Conservation (phyloP, 2,888 invertebrate species). For the Andricus curvator region DNA sequence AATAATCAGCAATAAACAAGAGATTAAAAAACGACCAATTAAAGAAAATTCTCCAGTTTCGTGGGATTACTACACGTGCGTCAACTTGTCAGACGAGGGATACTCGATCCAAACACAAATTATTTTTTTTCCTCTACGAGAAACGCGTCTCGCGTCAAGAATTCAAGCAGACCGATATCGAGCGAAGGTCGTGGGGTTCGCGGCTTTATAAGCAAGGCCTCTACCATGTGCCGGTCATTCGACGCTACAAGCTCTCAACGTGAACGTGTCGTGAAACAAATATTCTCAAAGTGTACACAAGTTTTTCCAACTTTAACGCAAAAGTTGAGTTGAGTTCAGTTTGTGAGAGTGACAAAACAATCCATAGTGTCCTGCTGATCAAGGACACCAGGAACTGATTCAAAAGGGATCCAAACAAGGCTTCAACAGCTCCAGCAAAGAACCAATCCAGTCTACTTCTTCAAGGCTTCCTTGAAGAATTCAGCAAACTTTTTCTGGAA, state of each 20-base stretch:
- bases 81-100: not conserved
- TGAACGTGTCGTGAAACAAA: slow-evolving; percentile 33
- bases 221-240: slow-evolving; percentile 51
- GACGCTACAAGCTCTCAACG: slow-evolving; percentile 47
- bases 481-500: not conserved
- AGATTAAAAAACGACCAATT: not conserved
- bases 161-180: slow-evolving; percentile 26
- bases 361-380: not conserved
- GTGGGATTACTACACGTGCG: not conserved
- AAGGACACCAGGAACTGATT: not conserved
- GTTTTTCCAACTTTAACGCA: not conserved
- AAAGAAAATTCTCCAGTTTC: not conserved
- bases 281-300: not conserved
- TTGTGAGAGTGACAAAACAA: not conserved
- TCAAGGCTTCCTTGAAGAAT: not conserved
- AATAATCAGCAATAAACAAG: not conserved
- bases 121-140: not conserved
- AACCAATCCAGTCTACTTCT: not conserved
- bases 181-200: slow-evolving; percentile 50
- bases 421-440: not conserved
- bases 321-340: not conserved
- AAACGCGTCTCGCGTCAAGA: slow-evolving; percentile 23
- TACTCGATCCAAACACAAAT: not conserved
- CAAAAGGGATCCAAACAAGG: not conserved
- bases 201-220: slow-evolving; percentile 50